These are phyloP conservation scores for Acropternis orthonyx DNA, from an alignment of 2,797 vertebrate genomes.

Conservation along the genomic window DNA sequence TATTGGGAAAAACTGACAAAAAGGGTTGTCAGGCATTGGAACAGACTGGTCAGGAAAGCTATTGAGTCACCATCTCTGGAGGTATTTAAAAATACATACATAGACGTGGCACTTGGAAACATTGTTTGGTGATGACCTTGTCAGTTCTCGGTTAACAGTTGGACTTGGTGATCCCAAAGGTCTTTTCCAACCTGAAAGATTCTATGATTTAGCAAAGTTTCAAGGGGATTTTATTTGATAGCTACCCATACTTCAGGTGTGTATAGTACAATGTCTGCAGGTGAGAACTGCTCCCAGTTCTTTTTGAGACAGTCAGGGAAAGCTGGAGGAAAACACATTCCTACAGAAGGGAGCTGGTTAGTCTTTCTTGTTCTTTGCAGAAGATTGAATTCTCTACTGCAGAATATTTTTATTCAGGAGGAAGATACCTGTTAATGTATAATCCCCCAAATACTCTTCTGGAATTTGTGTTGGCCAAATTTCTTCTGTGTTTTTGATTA, in stretches of 20 bases:
- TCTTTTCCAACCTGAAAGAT: neutral
- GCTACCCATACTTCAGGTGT: neutral
- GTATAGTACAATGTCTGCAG: neutral
- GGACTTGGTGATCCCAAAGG: neutral
- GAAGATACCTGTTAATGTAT: neutral
- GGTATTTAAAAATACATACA: neutral
- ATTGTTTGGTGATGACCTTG: neutral
- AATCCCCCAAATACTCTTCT: neutral
- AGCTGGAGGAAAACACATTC: neutral
- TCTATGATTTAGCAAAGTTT: neutral
- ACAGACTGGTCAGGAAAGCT: neutral
- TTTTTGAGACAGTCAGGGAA: neutral
- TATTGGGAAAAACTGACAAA: neutral
- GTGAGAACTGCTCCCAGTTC: neutral
- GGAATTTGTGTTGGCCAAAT: neutral
- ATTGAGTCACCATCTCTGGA: neutral
- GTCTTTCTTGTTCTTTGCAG: neutral
- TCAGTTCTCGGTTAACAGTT: neutral
- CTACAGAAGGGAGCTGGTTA: neutral
- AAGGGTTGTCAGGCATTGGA: neutral
- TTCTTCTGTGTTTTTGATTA: neutral
- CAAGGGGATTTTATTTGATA: neutral
- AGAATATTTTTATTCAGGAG: neutral
- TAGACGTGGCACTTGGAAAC: neutral
- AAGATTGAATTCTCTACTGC: neutral